Evolutionary conservation across 2,113 vertebrate species (phyloP), one percentile per base, ranked within the genome.

Genomic region (Sialia sialis): DNA sequence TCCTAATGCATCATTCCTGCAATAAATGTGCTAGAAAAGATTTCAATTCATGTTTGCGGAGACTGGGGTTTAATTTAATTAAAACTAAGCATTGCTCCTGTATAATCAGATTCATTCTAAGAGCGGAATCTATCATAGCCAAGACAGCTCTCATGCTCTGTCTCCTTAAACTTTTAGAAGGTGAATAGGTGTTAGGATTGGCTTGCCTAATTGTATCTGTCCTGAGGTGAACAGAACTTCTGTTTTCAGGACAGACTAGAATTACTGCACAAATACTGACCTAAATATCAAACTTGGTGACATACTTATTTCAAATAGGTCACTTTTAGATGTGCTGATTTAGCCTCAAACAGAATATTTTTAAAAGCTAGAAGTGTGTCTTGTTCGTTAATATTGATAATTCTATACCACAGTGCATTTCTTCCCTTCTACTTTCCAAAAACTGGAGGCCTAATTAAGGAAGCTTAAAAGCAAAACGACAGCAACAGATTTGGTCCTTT

Each of bases 311-410:
- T 80, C 84, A 92, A 96, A 84, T 69, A 54, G 70, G 51, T 94
- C 93, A 51, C 29, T 77, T 76, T 74, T 67, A 94, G 81, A 88
- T 77, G 73, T 77, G 30, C 56, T 94, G 72, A 83, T 82, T 95
- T 80, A 93, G 68, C 62, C 87, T 92, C 44, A 93, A 90, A 87
- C 46, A 80, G 92, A 83, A 52, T 93, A 86, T 80, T 96, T 94
- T 97, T 95, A 77, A 89, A 77, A 85, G 36, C 72, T 91, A 63
- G 70, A 62, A 32, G 39, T 66, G 36, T 75, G 49, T 38, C 89
- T 87, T 82, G 20, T 89, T 91, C 5, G 17, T 97, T 90, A 94
- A 87, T 89, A 92, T 87, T 84, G 80, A 82, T 87, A 54, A 77
- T 49, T 79, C 54, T 82, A 2, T 68, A 87, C 69, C 87, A 79